phyloP scores from a whole-genome alignment of 2,888 invertebrate genomes.

The Piscicola geometra region DNA sequence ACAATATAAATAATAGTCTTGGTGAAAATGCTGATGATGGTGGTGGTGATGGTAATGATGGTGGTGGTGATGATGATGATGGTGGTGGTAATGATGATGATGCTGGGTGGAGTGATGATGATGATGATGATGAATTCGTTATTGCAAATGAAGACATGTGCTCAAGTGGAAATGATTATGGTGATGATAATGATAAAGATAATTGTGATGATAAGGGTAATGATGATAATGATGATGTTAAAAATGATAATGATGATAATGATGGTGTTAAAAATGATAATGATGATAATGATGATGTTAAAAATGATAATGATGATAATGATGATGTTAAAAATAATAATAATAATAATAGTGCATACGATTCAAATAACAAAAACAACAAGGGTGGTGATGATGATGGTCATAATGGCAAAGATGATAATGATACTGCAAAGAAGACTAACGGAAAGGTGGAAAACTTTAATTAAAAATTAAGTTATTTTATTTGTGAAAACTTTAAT shows the following conservation, averaged over 20 bases:
- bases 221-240: neutral
- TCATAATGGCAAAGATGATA: too few relatives aligned
- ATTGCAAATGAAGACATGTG: neutral
- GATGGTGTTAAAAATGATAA: neutral
- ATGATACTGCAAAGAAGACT: too few relatives aligned
- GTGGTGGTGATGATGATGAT: too few relatives aligned
- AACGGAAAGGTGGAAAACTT: too few relatives aligned
- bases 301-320: neutral
- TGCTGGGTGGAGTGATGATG: neutral
- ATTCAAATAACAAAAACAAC: neutral
- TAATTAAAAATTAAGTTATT: too few relatives aligned
- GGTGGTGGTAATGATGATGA: too few relatives aligned
- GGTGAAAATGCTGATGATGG: too few relatives aligned
- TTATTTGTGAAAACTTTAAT: too few relatives aligned
- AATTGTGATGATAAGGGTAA: neutral
- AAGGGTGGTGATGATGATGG: too few relatives aligned
- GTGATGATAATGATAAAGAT: neutral
- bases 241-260: neutral
- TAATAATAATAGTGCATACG: neutral
- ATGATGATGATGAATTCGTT: neutral
- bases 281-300: neutral
- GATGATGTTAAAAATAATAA: neutral
- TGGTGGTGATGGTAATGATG: too few relatives aligned
- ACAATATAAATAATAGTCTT: too few relatives aligned
- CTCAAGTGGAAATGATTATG: neutral